Base-by-base conservation (phyloP, 2,113 vertebrate species). In the Sylvia atricapilla region DNA sequence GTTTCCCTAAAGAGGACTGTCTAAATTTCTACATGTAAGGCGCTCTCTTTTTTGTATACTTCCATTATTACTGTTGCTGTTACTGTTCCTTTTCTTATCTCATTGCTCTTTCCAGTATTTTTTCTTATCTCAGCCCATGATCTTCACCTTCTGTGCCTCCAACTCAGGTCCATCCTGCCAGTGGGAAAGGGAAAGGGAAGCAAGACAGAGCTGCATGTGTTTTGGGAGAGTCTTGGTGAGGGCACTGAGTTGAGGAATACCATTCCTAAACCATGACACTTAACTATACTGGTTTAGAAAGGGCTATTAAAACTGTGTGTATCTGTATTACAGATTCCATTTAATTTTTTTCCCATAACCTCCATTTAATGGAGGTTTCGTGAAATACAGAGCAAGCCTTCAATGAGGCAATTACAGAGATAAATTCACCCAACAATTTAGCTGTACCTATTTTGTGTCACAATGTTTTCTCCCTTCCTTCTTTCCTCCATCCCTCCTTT, bases 161-260 rank as follows among this genome's bases (percentile, higher is more conserved):
- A 53, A 0, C 27, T 60, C 37, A 60, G 33, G 37, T 53, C 22
- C 28, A 23, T 53, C 22, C 64, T 46, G 27, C 22, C 23, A 28
- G 17, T 8, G 37, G 73, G 53, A 52, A 37, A 59, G 8, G 10
- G 24, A 23, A 56, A 18, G 5, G 25, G 7, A 59, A 25, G 21
- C 0, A 0, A 44, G 6, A 19, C 22, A 28, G 14, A 49, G 22
- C 14, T 15, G 7, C 0, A 0, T 19, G 11, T 10, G 22, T 37
- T 77, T 60, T 33, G 33, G 63, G 44, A 43, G 14, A 69, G 22
- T 9, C 63, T 37, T 39, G 12, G 27, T 69, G 46, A 22, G 17
- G 9, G 3, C 33, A 23, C 18, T 33, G 9, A 44, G 3, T 3
- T 46, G 15, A 18, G 18, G 15, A 87, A 28, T 46, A 28, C 6